These are phyloP conservation scores for Prunella strophiata DNA, from an alignment of 2,797 vertebrate genomes.

Conservation along the genomic window DNA sequence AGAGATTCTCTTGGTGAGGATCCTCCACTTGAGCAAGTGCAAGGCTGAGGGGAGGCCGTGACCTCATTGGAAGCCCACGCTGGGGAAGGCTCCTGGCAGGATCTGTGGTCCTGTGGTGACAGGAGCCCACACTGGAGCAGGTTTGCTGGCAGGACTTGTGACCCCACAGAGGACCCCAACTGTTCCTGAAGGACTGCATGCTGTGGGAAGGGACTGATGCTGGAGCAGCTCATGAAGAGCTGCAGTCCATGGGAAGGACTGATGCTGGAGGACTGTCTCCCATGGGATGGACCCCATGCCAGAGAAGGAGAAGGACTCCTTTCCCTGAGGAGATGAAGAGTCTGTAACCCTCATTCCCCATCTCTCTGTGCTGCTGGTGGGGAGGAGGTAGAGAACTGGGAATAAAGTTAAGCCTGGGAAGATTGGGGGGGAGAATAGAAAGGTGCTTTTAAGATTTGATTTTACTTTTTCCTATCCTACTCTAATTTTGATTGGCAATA, in stretches of 20 bases:
- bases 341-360: not conserved
- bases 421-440: not conserved
- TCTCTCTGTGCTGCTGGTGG: not conserved
- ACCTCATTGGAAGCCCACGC: rapidly evolving
- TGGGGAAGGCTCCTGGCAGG: not conserved
- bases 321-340: not conserved
- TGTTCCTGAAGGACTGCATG: not conserved
- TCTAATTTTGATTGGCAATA: not conserved
- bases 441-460: not conserved
- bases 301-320: not conserved
- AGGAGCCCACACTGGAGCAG: not conserved
- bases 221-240: not conserved
- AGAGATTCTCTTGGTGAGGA: not conserved
- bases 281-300: rapidly evolving
- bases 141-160: not conserved
- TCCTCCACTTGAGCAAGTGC: not conserved
- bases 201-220: not conserved
- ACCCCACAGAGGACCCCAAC: not conserved
- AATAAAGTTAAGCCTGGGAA: not conserved
- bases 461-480: not conserved
- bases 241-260: not conserved
- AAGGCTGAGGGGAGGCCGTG: not conserved
- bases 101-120: not conserved
- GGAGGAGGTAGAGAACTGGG: not conserved
- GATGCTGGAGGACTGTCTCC: not conserved